Conservation (phyloP, 2,113 vertebrate genomes). For the Bubo blakistoni region DNA sequence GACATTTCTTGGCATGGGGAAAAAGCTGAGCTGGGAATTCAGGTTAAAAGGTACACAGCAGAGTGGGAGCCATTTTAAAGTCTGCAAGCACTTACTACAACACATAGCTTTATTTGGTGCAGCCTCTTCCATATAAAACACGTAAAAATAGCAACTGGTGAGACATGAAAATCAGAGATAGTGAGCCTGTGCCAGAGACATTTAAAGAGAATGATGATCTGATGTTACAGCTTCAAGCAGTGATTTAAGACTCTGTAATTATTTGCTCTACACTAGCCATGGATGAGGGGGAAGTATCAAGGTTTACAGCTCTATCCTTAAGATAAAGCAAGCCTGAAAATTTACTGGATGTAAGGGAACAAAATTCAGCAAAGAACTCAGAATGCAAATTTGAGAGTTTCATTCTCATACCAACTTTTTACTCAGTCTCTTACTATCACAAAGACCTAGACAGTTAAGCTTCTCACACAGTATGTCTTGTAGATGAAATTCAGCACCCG, state of each 20-base stretch:
- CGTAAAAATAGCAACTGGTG: constrained; percentile 3
- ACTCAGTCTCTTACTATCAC: background rate
- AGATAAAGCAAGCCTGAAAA: background rate
- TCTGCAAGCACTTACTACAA: background rate
- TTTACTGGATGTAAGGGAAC: background rate
- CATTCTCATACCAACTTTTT: background rate
- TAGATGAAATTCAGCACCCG: background rate
- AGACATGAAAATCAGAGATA: background rate
- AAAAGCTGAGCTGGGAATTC: constrained; percentile 6
- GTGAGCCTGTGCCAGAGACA: background rate
- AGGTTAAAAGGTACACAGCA: background rate
- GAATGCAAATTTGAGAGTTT: background rate
- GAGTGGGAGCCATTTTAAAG: constrained; percentile 47
- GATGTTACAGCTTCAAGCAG: background rate
- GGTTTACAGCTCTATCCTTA: background rate
- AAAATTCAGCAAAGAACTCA: background rate
- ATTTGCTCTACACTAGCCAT: background rate
- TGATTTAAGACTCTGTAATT: background rate
- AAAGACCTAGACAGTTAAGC: background rate
- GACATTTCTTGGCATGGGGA: background rate
- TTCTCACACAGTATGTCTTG: background rate
- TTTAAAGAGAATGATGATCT: constrained; percentile 15
- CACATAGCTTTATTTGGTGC: constrained; percentile 11
- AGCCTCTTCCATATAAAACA: background rate
- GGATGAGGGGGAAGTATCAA: background rate